Evolutionary conservation across 2,797 vertebrate species (phyloP).

Genomic region (Oryzias dopingdopingensis): DNA sequence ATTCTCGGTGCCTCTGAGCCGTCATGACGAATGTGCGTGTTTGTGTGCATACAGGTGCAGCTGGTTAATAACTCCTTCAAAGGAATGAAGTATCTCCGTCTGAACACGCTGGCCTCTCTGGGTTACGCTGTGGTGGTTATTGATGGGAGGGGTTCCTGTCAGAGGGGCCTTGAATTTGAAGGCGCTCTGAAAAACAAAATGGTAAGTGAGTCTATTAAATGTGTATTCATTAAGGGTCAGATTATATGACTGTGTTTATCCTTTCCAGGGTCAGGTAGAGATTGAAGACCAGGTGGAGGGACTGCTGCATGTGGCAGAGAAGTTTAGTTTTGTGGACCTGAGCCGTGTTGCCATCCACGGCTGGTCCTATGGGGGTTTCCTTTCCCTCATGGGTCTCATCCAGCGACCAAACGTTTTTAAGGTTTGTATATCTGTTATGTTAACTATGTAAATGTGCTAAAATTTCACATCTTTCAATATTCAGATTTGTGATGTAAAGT

Average conservation of each 20-base stretch:
- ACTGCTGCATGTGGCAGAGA: constrained; percentile 91
- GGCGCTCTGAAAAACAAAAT: constrained; percentile 97
- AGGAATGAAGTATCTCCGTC: constrained; percentile 93
- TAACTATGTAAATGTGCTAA: no score
- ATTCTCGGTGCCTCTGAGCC: background rate
- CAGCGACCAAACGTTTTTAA: constrained; percentile 94
- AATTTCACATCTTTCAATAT: no score
- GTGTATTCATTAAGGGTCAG: background rate
- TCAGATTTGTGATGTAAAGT: no score
- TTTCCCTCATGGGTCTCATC: constrained; percentile 97
- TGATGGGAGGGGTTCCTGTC: constrained; percentile 93
- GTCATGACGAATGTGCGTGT: background rate
- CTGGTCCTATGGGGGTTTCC: constrained; percentile 96
- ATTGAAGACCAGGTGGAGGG: constrained; percentile 98
- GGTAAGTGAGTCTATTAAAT: constrained; percentile 66
- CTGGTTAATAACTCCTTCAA: constrained; percentile 98
- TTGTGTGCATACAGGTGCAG: constrained; percentile 82
- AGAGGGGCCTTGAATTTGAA: constrained; percentile 93
- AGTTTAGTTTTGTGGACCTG: constrained; percentile 94
- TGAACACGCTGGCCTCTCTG: constrained; percentile 92
- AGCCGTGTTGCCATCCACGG: constrained; percentile 94
- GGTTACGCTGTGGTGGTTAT: constrained; percentile 96
- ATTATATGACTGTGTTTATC: background rate
- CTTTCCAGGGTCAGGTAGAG: constrained; percentile 93
- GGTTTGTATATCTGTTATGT: constrained; percentile 65